Evolutionary conservation across 2,113 vertebrate genomes (phyloP).

Genomic region (Oryzias woworae): DNA sequence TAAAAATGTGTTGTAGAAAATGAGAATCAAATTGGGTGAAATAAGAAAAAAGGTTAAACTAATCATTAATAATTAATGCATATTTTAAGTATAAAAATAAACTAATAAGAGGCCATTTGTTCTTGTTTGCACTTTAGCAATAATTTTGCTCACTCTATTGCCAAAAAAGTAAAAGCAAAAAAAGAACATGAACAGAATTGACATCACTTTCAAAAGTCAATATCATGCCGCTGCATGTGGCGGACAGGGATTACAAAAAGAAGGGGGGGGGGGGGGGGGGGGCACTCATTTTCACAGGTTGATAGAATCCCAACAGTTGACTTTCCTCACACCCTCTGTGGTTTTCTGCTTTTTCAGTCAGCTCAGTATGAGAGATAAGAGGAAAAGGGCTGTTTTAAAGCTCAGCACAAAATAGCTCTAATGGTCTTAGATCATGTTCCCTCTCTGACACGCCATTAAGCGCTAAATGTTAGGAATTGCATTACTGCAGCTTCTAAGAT

Average conservation of each 20-base stretch:
- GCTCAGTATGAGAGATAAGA: conserved; percentile 63
- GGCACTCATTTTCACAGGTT: conserved; percentile 26
- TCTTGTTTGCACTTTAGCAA: no score
- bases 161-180: background rate
- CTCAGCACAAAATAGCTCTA: conserved; percentile 81
- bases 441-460: conserved; percentile 79
- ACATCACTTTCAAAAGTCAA: conserved; percentile 4
- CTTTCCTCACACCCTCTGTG: conserved; percentile 56
- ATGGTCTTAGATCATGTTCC: conserved; percentile 82
- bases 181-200: background rate
- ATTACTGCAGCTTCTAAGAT: conserved; percentile 85
- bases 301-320: conserved; percentile 36
- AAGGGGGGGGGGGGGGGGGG: background rate
- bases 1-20: no score
- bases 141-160: no score
- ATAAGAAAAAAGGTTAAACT: no score
- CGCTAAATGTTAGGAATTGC: conserved; percentile 87
- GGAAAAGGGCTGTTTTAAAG: conserved; percentile 73
- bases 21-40: no score
- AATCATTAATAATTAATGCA: no score
- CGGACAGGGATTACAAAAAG: background rate
- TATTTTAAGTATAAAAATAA: no score
- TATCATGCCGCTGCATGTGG: background rate
- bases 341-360: conserved; percentile 42
- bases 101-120: no score